Conservation (phyloP, 2,113 vertebrate genomes). For the Indicator maculatus region DNA sequence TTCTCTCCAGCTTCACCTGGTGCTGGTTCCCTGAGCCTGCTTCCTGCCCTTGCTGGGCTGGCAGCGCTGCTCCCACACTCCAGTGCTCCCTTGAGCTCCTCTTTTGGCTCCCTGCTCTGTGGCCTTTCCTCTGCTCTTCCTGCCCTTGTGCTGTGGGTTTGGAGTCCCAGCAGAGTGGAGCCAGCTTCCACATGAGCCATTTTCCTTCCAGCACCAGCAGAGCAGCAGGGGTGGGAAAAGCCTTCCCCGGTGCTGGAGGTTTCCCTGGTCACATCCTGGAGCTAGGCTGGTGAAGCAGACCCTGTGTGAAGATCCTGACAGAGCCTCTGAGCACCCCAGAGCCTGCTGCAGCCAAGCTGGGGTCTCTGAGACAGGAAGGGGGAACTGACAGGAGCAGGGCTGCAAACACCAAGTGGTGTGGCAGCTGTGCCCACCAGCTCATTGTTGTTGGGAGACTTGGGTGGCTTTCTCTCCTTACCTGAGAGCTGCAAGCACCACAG, state of each 20-base stretch:
- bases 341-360: not conserved
- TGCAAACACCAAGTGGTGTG: accelerated
- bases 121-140: not conserved
- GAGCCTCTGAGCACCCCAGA: accelerated
- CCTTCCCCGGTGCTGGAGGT: not conserved
- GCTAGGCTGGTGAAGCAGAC: not conserved
- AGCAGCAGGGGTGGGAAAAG: not conserved
- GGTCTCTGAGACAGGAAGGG: not conserved
- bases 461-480: not conserved
- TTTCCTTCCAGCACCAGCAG: not conserved
- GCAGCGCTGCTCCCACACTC: not conserved
- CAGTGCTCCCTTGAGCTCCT: not conserved
- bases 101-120: accelerated
- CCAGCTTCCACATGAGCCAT: accelerated
- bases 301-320: not conserved
- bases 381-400: accelerated
- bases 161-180: not conserved
- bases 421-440: not conserved
- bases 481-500: not conserved
- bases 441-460: accelerated
- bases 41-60: not conserved
- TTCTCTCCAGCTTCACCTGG: not conserved
- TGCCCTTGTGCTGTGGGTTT: accelerated
- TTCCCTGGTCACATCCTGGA: not conserved
- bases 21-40: not conserved